Conservation (phyloP, 2,113 vertebrate genomes). For the Phalacrocorax pelagicus region DNA sequence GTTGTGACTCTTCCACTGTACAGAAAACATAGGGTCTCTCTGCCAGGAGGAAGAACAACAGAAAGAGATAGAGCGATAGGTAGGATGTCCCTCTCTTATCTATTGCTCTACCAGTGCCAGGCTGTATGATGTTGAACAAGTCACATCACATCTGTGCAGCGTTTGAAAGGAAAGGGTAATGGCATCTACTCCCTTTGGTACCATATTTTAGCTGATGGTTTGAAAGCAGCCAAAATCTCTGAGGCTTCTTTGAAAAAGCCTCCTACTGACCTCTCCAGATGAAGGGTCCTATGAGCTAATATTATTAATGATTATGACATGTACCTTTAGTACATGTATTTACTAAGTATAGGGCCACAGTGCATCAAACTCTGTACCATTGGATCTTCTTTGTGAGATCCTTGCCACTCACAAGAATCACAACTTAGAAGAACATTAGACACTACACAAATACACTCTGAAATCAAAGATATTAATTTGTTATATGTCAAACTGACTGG, state of each 20-base stretch:
- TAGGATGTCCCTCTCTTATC: neutral
- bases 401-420: neutral
- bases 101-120: neutral
- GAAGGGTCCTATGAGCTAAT: neutral
- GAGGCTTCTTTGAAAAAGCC: neutral
- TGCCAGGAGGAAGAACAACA: neutral
- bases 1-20: neutral
- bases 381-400: neutral
- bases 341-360: neutral
- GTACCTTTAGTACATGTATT: neutral
- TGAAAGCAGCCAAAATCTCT: neutral
- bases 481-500: neutral
- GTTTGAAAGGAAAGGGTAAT: neutral
- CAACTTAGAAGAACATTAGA: neutral
- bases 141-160: neutral
- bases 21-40: neutral
- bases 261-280: neutral
- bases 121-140: neutral
- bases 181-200: neutral
- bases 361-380: neutral
- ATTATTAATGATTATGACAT: neutral
- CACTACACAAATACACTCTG: neutral
- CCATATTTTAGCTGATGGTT: neutral
- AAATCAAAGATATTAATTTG: neutral
- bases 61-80: neutral